These are phyloP conservation scores for Artibeus jamaicensis DNA, from an alignment of 2,797 vertebrate species.

Conservation along the genomic window DNA sequence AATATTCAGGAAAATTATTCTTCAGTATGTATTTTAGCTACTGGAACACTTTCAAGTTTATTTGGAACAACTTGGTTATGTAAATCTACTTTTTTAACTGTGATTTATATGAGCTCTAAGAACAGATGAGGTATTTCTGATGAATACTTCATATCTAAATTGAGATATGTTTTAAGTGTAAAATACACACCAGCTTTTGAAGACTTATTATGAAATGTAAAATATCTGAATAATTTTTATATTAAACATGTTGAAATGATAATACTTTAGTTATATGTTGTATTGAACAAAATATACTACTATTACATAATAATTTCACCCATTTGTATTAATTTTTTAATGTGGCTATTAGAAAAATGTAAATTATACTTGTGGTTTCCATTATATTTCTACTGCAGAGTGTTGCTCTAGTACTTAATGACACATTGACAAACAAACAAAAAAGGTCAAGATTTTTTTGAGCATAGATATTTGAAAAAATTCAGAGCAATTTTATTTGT, in stretches of 20 bases:
- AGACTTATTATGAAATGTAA: background rate
- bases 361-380: background rate
- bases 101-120: slow-evolving; percentile 6
- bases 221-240: slow-evolving; percentile 31
- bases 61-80: background rate
- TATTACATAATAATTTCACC: background rate
- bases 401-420: background rate
- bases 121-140: background rate
- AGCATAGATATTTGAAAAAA: slow-evolving; percentile 19
- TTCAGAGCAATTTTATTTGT: background rate
- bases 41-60: background rate
- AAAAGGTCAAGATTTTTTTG: background rate
- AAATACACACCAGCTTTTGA: background rate
- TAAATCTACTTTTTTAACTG: background rate
- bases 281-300: background rate
- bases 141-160: background rate
- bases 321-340: background rate
- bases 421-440: background rate
- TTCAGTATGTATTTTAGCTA: background rate
- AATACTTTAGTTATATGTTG: background rate
- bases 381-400: background rate
- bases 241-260: background rate
- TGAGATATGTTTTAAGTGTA: background rate
- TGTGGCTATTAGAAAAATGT: background rate
- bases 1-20: background rate